phyloP scores from a whole-genome alignment of 2,113 vertebrate genomes.

The Brachyhypopomus gauderio region DNA sequence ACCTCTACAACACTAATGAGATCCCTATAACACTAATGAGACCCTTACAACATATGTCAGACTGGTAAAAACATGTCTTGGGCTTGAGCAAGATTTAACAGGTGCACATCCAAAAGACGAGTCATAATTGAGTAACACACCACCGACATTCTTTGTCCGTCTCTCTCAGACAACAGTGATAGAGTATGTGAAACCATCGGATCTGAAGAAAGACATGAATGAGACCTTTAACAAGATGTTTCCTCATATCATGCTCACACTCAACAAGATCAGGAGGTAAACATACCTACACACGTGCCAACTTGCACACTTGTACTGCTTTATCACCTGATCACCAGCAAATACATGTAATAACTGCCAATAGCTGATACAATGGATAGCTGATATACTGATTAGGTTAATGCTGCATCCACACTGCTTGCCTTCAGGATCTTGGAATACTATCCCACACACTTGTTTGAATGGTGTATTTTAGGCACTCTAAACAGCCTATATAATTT shows the following conservation, averaged over 20 bases:
- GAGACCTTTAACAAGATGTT: slow-evolving; percentile 97
- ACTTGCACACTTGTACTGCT: neutral
- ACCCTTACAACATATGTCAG: too few species aligned
- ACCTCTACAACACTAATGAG: too few species aligned
- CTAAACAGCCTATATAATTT: slow-evolving; percentile 13
- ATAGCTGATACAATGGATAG: too few species aligned
- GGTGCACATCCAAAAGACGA: too few species aligned
- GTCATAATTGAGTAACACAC: neutral
- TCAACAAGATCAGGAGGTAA: slow-evolving; percentile 98
- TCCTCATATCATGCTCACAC: slow-evolving; percentile 90
- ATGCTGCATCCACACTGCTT: too few species aligned
- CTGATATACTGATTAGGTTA: too few species aligned
- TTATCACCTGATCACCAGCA: too few species aligned
- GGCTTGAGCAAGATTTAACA: too few species aligned
- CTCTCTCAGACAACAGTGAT: slow-evolving; percentile 93
- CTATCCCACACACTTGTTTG: slow-evolving; percentile 1
- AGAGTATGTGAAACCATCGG: slow-evolving; percentile 95
- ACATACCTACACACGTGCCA: neutral
- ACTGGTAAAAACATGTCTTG: too few species aligned
- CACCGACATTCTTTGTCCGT: neutral
- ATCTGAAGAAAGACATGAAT: slow-evolving; percentile 99
- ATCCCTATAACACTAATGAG: too few species aligned
- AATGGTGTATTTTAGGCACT: slow-evolving; percentile 14
- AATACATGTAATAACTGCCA: too few species aligned
- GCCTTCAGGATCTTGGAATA: too few species aligned